These are phyloP conservation scores for Diceros bicornis DNA, from an alignment of 2,797 vertebrate genomes.

Conservation along the genomic window DNA sequence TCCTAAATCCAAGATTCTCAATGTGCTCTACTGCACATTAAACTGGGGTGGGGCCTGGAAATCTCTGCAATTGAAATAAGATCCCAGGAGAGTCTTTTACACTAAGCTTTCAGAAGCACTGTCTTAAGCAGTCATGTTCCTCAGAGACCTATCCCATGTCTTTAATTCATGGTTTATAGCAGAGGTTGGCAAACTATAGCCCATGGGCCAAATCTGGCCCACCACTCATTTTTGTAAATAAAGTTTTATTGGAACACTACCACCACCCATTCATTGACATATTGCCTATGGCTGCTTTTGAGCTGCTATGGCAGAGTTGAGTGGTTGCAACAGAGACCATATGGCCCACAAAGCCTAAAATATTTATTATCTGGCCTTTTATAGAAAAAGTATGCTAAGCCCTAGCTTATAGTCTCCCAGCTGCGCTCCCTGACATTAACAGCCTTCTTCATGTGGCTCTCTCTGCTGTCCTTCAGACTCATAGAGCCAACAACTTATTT, in stretches of 20 bases:
- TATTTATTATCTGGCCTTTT: background rate
- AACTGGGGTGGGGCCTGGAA: too few relatives aligned
- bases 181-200: background rate
- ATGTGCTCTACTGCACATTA: background rate
- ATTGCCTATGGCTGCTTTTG: background rate
- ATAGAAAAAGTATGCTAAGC: background rate
- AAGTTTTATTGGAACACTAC: background rate
- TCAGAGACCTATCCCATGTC: background rate
- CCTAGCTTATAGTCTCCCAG: background rate
- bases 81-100: background rate
- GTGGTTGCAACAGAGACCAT: background rate
- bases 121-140: fast-evolving
- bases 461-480: too few relatives aligned
- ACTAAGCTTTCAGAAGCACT: background rate
- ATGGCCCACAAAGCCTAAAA: background rate
- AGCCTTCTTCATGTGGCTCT: fast-evolving
- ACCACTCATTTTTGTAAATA: background rate
- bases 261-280: background rate
- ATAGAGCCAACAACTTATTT: background rate
- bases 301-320: background rate
- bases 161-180: background rate
- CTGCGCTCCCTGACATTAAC: background rate
- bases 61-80: background rate
- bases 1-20: background rate
- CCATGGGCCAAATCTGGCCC: background rate